Percentiles rank a stretch among this genome's conserved stretches.
These are phyloP conservation scores for Neodiprion lecontei DNA, from an alignment of 1,140 invertebrate genomes.

Conservation along the genomic window DNA sequence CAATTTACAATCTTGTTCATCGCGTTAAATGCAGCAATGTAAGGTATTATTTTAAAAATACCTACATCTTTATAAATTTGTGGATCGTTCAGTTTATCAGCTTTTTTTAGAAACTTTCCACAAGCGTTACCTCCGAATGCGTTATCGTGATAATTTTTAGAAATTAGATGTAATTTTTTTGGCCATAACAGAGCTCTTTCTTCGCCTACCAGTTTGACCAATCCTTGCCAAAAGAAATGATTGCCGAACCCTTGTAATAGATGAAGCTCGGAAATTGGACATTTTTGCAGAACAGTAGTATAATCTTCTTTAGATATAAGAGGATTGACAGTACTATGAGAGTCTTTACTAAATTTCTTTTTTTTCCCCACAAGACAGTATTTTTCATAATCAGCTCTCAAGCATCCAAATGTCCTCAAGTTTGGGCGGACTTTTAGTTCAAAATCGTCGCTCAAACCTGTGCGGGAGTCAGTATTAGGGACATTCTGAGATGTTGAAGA, in stretches of 20 bases:
- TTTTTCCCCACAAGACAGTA: slow-evolving; percentile 11
- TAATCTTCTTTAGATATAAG: slow-evolving; percentile 20
- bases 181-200: slow-evolving; percentile 29
- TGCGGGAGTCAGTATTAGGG: neutral
- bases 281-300: slow-evolving; percentile 24
- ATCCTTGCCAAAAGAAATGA: slow-evolving; percentile 28
- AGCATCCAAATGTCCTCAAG: slow-evolving; percentile 21
- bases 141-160: slow-evolving; percentile 29
- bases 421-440: neutral
- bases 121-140: slow-evolving; percentile 30
- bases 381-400: slow-evolving; percentile 16
- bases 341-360: slow-evolving; percentile 16
- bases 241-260: slow-evolving; percentile 30
- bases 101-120: slow-evolving; percentile 24
- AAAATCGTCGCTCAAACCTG: neutral
- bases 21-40: slow-evolving; percentile 14
- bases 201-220: slow-evolving; percentile 18
- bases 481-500: neutral
- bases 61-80: slow-evolving; percentile 20
- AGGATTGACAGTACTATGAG: slow-evolving; percentile 21
- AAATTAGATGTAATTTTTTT: slow-evolving; percentile 24
- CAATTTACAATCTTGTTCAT: neutral
- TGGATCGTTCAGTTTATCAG: slow-evolving; percentile 16
- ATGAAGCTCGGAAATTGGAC: slow-evolving; percentile 25
- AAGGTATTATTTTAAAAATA: neutral